Conservation (phyloP, 2,888 invertebrate species). For the Criorhina ranunculi region DNA sequence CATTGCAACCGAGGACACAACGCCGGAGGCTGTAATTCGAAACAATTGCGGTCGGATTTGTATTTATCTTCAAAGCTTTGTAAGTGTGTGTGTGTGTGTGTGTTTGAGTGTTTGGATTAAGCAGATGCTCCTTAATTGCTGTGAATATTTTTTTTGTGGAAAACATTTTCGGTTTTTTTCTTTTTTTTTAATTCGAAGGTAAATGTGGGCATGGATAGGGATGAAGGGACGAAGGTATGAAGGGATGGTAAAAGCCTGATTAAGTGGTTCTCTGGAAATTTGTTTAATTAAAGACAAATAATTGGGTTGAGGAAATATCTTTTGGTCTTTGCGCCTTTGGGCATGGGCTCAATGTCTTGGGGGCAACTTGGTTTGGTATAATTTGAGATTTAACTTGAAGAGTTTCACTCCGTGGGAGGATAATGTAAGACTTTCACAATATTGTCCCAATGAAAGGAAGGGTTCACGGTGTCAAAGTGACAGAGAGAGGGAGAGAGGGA, state of each 20-base stretch:
- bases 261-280: conserved; percentile 20
- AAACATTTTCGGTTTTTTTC: not conserved
- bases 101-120: conserved; percentile 4
- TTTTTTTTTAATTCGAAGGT: not conserved
- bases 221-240: not conserved
- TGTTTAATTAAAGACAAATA: conserved; percentile 17
- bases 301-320: not conserved
- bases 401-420: not conserved
- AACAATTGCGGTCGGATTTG: conserved; percentile 42
- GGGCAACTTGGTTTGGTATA: not conserved
- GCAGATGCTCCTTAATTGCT: conserved; percentile 3
- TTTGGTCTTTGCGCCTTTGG: not conserved
- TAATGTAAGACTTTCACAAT: conserved; percentile 19
- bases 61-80: not conserved
- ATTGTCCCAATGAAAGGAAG: not conserved
- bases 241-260: not conserved
- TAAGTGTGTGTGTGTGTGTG: not conserved
- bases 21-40: conserved; percentile 25
- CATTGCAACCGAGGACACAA: conserved; percentile 16
- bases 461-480: not conserved
- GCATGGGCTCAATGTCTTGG: conserved; percentile 1
- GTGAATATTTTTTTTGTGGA: not conserved
- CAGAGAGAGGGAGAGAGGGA: not conserved
- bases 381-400: conserved; percentile 15
- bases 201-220: not conserved